Evolutionary conservation across 2,888 invertebrate species (phyloP).

Genomic region (Nowickia ferox): DNA sequence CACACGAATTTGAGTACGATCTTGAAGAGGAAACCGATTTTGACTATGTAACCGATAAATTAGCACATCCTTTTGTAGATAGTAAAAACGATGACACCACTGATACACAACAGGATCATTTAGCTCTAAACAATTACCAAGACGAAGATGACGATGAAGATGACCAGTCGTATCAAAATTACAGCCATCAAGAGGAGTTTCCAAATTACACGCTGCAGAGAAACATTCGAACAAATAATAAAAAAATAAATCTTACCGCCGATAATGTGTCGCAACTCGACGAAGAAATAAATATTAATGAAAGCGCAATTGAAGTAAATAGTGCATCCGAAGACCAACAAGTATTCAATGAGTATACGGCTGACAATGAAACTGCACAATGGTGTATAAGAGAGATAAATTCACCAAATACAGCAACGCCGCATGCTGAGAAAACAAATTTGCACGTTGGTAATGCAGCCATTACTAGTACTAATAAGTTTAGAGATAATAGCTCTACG

Average conservation of each 20-base stretch:
- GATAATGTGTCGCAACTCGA: conserved; percentile 7
- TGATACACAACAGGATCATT: conserved; percentile 31
- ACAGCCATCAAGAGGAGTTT: conserved; percentile 40
- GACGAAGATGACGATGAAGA: conserved; percentile 37
- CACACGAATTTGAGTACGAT: conserved; percentile 49
- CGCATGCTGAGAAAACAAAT: conserved; percentile 12
- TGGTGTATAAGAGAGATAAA: conserved; percentile 49
- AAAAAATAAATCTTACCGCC: conserved; percentile 26
- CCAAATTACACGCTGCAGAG: conserved; percentile 30
- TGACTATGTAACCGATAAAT: conserved; percentile 58
- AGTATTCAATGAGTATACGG: conserved; percentile 22
- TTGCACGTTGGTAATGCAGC: neutral
- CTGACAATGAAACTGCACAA: conserved; percentile 28
- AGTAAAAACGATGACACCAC: conserved; percentile 29
- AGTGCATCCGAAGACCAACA: conserved; percentile 29
- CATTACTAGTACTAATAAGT: neutral
- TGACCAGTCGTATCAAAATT: conserved; percentile 35
- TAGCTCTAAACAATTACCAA: conserved; percentile 22
- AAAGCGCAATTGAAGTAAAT: neutral
- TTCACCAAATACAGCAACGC: neutral
- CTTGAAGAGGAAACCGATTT: conserved; percentile 52
- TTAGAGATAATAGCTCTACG: neutral
- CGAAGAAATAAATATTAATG: conserved; percentile 5
- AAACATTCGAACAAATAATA: conserved; percentile 25
- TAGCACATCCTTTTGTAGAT: conserved; percentile 42